Percentiles rank a stretch among this genome's conserved stretches.
These are phyloP conservation scores for Chlamydotis undulata DNA, from an alignment of 2,113 vertebrate genomes.

Conservation along the genomic window DNA sequence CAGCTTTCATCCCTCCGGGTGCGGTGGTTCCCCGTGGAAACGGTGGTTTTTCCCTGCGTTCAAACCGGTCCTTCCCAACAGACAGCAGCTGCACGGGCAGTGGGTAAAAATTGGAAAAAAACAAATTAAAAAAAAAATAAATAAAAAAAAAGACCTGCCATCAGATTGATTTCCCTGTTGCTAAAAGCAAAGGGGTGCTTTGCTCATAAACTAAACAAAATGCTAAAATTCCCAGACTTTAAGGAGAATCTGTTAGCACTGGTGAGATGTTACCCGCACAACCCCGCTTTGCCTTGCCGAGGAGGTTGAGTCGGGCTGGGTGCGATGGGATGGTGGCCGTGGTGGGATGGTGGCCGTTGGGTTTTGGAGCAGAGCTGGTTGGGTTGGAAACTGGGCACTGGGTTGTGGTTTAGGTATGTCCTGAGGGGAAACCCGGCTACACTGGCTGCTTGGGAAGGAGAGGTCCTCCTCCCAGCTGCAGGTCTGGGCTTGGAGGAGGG, in stretches of 20 bases:
- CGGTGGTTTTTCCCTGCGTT: neutral
- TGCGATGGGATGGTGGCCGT: neutral
- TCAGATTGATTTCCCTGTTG: neutral
- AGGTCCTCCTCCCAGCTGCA: neutral
- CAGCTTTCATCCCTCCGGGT: neutral
- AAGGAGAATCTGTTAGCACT: rapidly evolving
- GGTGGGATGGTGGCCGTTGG: neutral
- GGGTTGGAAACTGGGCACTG: neutral
- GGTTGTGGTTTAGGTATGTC: neutral
- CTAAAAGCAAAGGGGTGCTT: neutral
- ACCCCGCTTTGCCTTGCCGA: neutral
- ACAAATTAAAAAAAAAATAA: too few relatives aligned
- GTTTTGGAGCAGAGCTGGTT: neutral
- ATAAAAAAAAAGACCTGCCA: neutral
- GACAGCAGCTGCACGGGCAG: neutral
- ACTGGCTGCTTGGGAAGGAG: neutral
- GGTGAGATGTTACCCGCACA: neutral
- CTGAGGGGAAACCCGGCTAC: neutral
- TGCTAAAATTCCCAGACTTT: neutral
- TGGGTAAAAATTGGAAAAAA: neutral
- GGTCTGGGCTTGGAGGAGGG: neutral
- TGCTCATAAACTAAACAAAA: neutral
- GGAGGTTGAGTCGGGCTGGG: rapidly evolving
- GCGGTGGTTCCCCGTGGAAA: neutral
- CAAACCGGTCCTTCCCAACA: neutral